Evolutionary conservation across 2,888 invertebrate species (phyloP).

Genomic region (Epistrophella euchroma): DNA sequence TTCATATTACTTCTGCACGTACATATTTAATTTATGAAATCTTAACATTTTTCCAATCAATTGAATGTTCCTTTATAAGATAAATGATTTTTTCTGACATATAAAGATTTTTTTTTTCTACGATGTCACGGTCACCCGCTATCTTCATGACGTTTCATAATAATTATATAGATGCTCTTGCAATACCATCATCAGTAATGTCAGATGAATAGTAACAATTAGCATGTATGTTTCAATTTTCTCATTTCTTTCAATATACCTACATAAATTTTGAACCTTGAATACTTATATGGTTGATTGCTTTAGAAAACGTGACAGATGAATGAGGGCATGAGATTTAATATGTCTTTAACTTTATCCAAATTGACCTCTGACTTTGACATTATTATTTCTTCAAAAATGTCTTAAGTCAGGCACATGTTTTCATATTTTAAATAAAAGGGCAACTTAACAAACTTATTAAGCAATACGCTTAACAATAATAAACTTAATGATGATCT

Average conservation of each 20-base stretch:
- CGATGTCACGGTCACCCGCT: conserved; percentile 21
- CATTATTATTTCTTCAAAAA: conserved; percentile 7
- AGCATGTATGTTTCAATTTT: conserved; percentile 43
- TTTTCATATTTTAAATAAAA: conserved; percentile 27
- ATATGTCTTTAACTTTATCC: conserved; percentile 9
- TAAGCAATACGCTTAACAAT: conserved; percentile 34
- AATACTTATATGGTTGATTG: conserved; percentile 29
- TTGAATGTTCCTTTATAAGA: conserved; percentile 3
- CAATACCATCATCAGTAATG: conserved; percentile 6
- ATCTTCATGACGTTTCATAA: conserved; percentile 16
- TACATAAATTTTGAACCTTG: conserved; percentile 41
- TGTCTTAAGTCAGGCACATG: neutral
- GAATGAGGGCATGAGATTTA: conserved; percentile 16
- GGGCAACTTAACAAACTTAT: conserved; percentile 48
- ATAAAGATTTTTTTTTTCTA: neutral
- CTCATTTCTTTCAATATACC: conserved; percentile 5
- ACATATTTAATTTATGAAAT: neutral
- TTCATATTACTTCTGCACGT: no score
- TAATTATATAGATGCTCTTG: neutral
- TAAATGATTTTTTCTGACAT: neutral
- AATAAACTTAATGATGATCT: conserved; percentile 38
- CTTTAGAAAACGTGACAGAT: conserved; percentile 52
- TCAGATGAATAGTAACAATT: conserved; percentile 44
- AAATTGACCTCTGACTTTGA: conserved; percentile 59
- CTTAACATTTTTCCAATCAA: neutral